These are phyloP conservation scores for Ascaphus truei DNA, from an alignment of 2,113 vertebrate species.

Conservation along the genomic window DNA sequence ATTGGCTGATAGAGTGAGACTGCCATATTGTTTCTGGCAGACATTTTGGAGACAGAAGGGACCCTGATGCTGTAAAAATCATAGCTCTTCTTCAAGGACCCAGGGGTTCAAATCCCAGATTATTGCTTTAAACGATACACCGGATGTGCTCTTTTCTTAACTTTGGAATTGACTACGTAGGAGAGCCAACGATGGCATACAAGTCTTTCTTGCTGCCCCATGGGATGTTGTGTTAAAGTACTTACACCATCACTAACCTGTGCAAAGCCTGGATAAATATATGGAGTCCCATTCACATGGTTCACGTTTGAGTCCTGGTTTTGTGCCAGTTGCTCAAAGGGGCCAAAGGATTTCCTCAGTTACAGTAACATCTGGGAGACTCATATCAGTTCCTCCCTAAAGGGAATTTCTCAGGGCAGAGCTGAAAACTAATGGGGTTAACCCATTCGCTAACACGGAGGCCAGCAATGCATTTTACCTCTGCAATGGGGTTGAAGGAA, in stretches of 20 bases:
- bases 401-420: too few relatives aligned
- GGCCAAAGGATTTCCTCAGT: conserved; percentile 11
- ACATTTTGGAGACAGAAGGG: too few relatives aligned
- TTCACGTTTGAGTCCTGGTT: not conserved
- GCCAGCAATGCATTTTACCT: too few relatives aligned
- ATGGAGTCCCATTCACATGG: conserved; percentile 8
- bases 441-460: too few relatives aligned
- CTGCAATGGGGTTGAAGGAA: too few relatives aligned
- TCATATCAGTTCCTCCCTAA: not conserved
- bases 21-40: too few relatives aligned
- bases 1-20: too few relatives aligned
- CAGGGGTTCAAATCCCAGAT: too few relatives aligned
- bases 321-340: not conserved
- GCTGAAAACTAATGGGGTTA: too few relatives aligned
- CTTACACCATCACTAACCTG: not conserved
- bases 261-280: conserved; percentile 19
- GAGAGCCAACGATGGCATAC: not conserved
- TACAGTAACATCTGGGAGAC: not conserved
- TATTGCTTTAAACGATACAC: too few relatives aligned
- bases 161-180: not conserved
- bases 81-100: too few relatives aligned
- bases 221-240: not conserved
- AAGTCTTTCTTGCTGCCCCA: not conserved
- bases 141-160: not conserved
- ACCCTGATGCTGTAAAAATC: too few relatives aligned